Base-by-base conservation (phyloP, 1,140 invertebrate genomes). In the Temnothorax curvispinosus region DNA sequence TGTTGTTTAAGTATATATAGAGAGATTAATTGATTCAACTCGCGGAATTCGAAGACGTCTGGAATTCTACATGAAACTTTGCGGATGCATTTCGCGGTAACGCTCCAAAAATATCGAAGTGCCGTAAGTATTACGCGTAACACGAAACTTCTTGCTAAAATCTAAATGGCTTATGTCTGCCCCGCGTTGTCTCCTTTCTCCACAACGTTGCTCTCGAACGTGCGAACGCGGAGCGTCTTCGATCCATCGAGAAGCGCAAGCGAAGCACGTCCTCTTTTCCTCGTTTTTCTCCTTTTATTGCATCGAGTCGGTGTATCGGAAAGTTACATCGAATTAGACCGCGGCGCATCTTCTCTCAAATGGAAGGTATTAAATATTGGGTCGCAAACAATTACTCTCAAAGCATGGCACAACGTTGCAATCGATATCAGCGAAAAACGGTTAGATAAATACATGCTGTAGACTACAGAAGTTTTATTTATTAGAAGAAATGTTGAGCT, bases 101-200 rank as follows among this genome's bases (percentile, higher is more conserved):
- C 56, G 38, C 11, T 15, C 18, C n/a, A 21, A 82, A 82, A 82
- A 72, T 81, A 15, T 72, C 27, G 7, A 58, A 72, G 32, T 56
- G 76, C 2, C 1, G 27, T 52, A 77, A 76, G 75, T 82, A 69
- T 38, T 18, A 44, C 35, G 15, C 52, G 72, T 87, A 87, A 89
- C 56, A 35, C 35, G 58, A 87, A 84, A 89, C 80, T 38, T 77
- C 80, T 87, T 54, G 74, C 60, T 81, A n/a, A 82, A 88, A 82
- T 87, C 58, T 78, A 89, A 90, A 69, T 86, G 76, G 87, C 81
- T 88, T 86, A 88, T 62, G 58, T 80, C 62, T 76, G 76, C 81
- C 6, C 44, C 50, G 71, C 77, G 50, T 82, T 58, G 44, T 71
- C 56, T 62, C n/a, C 71, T 77, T 67, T 13, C 35, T 52, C 15